Percentiles rank a stretch among this genome's conserved stretches.
Conservation (phyloP, 2,113 vertebrate species). For the Rhinolophus sinicus region DNA sequence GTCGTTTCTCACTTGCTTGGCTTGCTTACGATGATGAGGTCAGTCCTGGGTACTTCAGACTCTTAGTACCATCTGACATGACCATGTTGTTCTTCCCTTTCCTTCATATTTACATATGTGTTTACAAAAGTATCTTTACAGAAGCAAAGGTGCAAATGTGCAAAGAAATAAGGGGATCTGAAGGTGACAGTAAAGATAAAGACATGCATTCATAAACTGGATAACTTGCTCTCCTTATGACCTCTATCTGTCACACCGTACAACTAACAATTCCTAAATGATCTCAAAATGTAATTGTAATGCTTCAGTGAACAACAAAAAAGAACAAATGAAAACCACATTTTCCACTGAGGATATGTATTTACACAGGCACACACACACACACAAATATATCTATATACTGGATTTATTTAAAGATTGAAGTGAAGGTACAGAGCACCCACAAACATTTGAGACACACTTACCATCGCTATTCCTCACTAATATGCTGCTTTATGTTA, state of each 20-base stretch:
- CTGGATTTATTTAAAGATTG: not conserved
- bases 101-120: not conserved
- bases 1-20: not conserved
- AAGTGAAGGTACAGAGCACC: not conserved
- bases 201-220: not conserved
- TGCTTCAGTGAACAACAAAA: not conserved
- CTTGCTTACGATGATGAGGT: not conserved
- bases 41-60: not conserved
- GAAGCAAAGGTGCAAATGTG: not conserved
- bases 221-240: not conserved
- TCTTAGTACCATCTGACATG: not conserved
- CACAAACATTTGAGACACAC: not conserved
- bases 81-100: not conserved
- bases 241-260: not conserved
- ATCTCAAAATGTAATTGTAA: not conserved
- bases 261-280: not conserved
- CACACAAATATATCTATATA: not conserved
- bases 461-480: not conserved
- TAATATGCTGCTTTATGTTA: not conserved
- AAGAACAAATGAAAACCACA: not conserved
- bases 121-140: not conserved
- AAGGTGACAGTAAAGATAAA: not conserved
- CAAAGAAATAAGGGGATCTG: not conserved
- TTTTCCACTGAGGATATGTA: not conserved
- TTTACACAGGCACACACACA: not conserved